These are phyloP conservation scores for Apogon talboti DNA, from an alignment of 2,797 vertebrate genomes.

Conservation along the genomic window DNA sequence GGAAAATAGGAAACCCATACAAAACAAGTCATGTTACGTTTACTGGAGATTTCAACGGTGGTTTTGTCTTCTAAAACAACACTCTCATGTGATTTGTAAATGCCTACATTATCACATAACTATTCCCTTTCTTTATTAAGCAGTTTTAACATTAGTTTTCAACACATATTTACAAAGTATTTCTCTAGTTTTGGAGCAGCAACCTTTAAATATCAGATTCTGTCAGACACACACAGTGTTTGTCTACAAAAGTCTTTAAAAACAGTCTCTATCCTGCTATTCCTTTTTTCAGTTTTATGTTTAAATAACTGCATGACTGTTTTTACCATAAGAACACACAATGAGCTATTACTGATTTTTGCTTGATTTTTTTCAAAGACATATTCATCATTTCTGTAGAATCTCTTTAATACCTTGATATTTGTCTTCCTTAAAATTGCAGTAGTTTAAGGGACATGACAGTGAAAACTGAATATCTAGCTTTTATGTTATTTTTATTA, in stretches of 20 bases:
- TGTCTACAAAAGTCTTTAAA: neutral
- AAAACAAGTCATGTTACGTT: neutral
- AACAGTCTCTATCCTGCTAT: neutral
- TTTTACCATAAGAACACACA: slow-evolving; percentile 17
- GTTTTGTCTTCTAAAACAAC: neutral
- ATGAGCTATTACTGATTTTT: slow-evolving; percentile 32
- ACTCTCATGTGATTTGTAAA: neutral
- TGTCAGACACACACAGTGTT: neutral
- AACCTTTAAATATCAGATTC: neutral
- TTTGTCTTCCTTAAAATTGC: slow-evolving; percentile 14
- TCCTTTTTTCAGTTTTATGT: neutral
- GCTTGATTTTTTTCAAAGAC: neutral
- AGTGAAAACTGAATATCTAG: slow-evolving; percentile 42
- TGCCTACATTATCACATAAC: neutral
- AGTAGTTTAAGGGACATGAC: slow-evolving; percentile 12
- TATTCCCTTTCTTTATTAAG: neutral
- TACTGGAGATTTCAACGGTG: neutral
- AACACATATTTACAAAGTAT: too few species aligned
- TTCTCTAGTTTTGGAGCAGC: neutral
- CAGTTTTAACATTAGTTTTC: neutral
- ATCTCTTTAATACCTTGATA: slow-evolving; percentile 26
- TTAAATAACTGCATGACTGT: slow-evolving; percentile 20
- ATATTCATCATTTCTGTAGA: slow-evolving; percentile 53
- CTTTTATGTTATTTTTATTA: slow-evolving; percentile 24
- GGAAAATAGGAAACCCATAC: neutral